These are phyloP conservation scores for Pterostichus madidus DNA, from an alignment of 2,888 invertebrate species.

Conservation along the genomic window DNA sequence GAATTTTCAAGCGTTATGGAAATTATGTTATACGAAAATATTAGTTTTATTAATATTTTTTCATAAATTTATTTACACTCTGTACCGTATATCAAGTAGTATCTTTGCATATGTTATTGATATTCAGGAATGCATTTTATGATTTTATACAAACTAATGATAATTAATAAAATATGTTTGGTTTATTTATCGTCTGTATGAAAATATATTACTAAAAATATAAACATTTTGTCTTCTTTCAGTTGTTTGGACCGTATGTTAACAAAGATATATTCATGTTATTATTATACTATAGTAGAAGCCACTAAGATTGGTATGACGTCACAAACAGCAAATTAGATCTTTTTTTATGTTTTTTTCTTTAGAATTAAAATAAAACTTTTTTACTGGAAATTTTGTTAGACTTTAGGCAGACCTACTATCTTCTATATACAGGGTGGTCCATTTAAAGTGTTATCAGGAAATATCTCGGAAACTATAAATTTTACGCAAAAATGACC, in stretches of 20 bases:
- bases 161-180: conserved; percentile 63
- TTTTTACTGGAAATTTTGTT: too few species aligned
- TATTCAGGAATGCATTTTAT: conserved; percentile 66
- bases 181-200: conserved; percentile 66
- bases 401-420: too few species aligned
- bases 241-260: neutral
- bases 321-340: neutral
- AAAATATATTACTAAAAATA: conserved; percentile 66
- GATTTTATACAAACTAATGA: conserved; percentile 66
- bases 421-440: too few species aligned
- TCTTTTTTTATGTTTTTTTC: too few species aligned
- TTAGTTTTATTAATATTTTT: conserved; percentile 67
- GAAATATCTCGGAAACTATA: too few species aligned
- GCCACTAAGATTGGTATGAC: neutral
- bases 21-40: conserved; percentile 45
- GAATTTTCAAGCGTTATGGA: conserved; percentile 7
- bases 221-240: conserved; percentile 46
- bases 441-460: too few species aligned
- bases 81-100: neutral
- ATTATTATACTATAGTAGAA: conserved; percentile 3
- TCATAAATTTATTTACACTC: conserved; percentile 49
- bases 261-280: neutral
- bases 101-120: conserved; percentile 32
- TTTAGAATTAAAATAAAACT: too few species aligned
- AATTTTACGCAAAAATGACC: too few species aligned